A percentile compares a stretch with the other conserved stretches of the same genome.
Evolutionary conservation across 2,797 vertebrate genomes (phyloP).

Genomic region (Crypturellus tataupa): DNA sequence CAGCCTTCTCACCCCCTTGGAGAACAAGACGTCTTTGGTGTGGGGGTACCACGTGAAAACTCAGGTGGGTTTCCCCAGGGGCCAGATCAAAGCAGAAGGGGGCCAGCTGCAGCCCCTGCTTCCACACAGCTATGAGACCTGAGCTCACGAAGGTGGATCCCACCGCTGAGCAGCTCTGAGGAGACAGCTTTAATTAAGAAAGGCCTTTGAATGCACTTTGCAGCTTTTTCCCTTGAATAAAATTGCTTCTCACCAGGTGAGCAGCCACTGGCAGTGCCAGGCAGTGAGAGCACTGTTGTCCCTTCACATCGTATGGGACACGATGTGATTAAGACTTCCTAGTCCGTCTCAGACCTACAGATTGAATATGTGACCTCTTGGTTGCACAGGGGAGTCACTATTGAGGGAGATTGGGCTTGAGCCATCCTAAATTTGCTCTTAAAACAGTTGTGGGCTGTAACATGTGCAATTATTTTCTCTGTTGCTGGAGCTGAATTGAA

Average conservation of each 20-base stretch:
- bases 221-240: slow-evolving; percentile 63
- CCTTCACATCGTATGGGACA: neutral
- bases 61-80: neutral
- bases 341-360: slow-evolving; percentile 55
- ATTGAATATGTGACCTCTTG: slow-evolving; percentile 61
- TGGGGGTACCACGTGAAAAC: neutral
- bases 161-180: neutral
- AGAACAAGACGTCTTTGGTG: accelerated
- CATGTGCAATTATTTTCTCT: neutral
- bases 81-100: neutral
- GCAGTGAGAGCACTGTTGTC: neutral
- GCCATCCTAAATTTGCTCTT: slow-evolving; percentile 38
- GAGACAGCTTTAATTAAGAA: slow-evolving; percentile 60
- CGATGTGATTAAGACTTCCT: slow-evolving; percentile 65
- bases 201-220: slow-evolving; percentile 60
- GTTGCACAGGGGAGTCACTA: slow-evolving; percentile 12
- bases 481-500: slow-evolving; percentile 19
- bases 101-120: neutral
- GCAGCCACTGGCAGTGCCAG: neutral
- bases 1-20: accelerated
- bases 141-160: neutral
- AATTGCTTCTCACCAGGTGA: slow-evolving; percentile 57
- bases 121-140: neutral
- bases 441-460: slow-evolving; percentile 30
- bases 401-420: slow-evolving; percentile 8